These are phyloP conservation scores for Cydia fagiglandana DNA, from an alignment of 1,140 invertebrate genomes.

Conservation along the genomic window DNA sequence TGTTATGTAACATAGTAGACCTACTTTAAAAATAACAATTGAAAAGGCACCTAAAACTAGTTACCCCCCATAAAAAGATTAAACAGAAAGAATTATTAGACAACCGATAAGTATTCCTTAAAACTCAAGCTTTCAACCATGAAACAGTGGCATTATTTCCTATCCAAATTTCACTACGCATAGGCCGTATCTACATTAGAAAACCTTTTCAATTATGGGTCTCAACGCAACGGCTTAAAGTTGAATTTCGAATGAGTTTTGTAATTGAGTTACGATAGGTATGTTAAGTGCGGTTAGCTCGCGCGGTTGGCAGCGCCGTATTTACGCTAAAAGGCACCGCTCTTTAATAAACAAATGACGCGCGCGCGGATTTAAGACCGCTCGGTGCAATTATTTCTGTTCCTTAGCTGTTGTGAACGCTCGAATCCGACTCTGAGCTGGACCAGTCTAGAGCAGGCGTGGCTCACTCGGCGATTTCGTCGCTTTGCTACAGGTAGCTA, in stretches of 20 bases:
- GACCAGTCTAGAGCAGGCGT: neutral
- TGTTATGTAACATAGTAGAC: too few species aligned
- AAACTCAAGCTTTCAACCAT: slow-evolving; percentile 6
- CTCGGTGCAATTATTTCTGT: slow-evolving; percentile 64
- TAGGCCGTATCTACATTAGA: neutral
- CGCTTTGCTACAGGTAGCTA: too few species aligned
- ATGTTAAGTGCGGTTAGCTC: slow-evolving; percentile 15
- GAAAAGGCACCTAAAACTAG: too few species aligned
- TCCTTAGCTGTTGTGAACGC: neutral
- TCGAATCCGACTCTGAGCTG: neutral
- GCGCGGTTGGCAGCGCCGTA: slow-evolving; percentile 44
- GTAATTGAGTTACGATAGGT: neutral
- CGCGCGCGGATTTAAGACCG: slow-evolving; percentile 58
- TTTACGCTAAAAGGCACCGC: slow-evolving; percentile 67
- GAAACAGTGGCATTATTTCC: slow-evolving; percentile 2
- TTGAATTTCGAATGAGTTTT: neutral
- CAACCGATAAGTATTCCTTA: neutral
- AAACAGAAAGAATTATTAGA: neutral
- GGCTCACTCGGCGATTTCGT: too few species aligned
- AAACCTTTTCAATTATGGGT: neutral
- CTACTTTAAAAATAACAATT: too few species aligned
- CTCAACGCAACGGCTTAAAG: neutral
- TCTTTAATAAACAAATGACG: slow-evolving; percentile 72
- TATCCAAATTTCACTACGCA: neutral
- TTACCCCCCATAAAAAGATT: neutral